Evolutionary conservation across 2,888 invertebrate genomes (phyloP).

Genomic region (Habrosyne pyritoides): DNA sequence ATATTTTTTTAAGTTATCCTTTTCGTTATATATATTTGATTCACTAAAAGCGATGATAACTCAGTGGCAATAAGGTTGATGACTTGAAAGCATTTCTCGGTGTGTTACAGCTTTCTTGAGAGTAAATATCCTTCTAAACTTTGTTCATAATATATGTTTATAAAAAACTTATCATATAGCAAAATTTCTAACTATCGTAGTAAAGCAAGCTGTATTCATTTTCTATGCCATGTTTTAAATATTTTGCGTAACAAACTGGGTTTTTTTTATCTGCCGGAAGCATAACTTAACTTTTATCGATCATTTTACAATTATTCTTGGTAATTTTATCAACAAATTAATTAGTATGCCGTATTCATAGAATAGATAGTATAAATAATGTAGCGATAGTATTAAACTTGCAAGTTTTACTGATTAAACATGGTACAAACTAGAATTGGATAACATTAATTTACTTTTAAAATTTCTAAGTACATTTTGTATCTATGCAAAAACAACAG

Average conservation of each 20-base stretch:
- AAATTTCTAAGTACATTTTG: background rate
- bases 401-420: background rate
- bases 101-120: no score
- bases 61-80: no score
- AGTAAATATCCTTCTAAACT: no score
- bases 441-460: background rate
- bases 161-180: no score
- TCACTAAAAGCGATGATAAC: no score
- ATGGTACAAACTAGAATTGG: background rate
- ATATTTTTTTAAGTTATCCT: no score
- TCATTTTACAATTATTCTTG: background rate
- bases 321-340: slow-evolving; percentile 15
- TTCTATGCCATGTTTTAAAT: background rate
- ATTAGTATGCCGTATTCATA: slow-evolving; percentile 20
- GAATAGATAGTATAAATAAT: slow-evolving; percentile 1
- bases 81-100: no score
- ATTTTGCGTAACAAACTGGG: background rate
- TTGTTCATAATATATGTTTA: no score
- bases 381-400: background rate
- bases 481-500: background rate
- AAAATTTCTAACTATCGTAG: background rate
- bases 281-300: slow-evolving; percentile 1
- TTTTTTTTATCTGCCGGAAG: background rate
- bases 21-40: no score
- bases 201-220: background rate